Evolutionary conservation across 2,113 vertebrate species (phyloP), one percentile per base, ranked within the genome.

Genomic region (Passer domesticus): DNA sequence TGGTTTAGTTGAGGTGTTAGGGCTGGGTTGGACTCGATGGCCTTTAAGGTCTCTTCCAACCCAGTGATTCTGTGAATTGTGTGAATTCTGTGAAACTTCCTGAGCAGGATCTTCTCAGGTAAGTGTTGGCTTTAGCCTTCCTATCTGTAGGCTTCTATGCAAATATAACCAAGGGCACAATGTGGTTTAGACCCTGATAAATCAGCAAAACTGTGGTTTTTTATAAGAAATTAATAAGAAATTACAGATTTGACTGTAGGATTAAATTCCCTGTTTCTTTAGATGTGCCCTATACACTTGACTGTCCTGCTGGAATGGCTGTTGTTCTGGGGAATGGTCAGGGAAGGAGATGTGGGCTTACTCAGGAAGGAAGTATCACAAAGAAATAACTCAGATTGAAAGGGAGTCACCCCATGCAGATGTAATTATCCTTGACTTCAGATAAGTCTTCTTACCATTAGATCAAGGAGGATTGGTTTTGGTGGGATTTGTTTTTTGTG

Each of bases 311-410:
- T 89, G 39, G 41, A 59, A 37, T 24, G 24, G 4, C 18, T 7
- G 2, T 3, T 11, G 44, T 37, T 47, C 8, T 31, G 39, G 27
- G 31, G 5, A 62, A 21, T 39, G 16, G 21, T 43, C n/a, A 21
- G 35, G 41, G 41, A 73, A 63, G 14, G 49, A 73, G 59, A 10
- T 19, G 13, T 12, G 39, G 46, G 17, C 5, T 46, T 68, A 27
- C 39, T 47, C 10, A 7, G n/a, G 30, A n/a, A 60, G 11, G 39
- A 39, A 20, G 11, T 30, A 44, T 39, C 39, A 9, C 33, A 13
- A 1, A 44, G 7, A 27, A 24, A 10, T 66, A 1, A 16, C 11
- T 53, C 7, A 1, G 15, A 31, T 2, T 53, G 55, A 22, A 76
- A 60, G 41, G 23, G 31, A 68, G 20, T 3, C 5, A 5, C 7